Percentiles rank a stretch among this genome's conserved stretches.
Evolutionary conservation across 2,888 invertebrate genomes (phyloP).

Genomic region (Villa cingulata): DNA sequence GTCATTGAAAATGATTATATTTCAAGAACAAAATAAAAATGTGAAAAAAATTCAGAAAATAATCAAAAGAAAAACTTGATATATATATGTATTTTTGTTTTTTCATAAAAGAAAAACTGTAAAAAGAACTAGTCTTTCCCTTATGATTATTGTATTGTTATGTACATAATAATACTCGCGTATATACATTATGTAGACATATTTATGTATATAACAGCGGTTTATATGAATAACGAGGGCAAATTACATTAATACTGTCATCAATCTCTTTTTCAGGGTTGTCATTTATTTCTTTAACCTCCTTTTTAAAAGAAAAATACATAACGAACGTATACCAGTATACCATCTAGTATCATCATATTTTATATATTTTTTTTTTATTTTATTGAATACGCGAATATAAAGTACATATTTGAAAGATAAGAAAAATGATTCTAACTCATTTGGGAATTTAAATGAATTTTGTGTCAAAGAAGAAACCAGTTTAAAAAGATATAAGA

Average conservation of each 20-base stretch:
- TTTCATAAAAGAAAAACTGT: too few species aligned
- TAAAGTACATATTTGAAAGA: not conserved
- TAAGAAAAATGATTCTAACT: constrained; percentile 8
- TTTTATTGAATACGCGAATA: too few species aligned
- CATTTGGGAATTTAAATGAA: constrained; percentile 8
- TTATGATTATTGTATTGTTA: not conserved
- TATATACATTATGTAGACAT: too few species aligned
- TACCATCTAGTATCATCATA: too few species aligned
- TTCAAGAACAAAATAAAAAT: constrained; percentile 3
- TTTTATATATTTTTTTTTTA: too few species aligned
- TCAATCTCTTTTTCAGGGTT: constrained; percentile 9
- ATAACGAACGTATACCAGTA: too few species aligned
- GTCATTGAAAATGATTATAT: constrained; percentile 1
- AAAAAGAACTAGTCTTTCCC: not conserved
- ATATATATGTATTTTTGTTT: too few species aligned
- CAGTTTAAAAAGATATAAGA: not conserved
- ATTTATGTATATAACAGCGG: not conserved
- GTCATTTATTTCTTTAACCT: constrained; percentile 9
- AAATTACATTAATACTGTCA: constrained; percentile 14
- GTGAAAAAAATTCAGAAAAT: too few species aligned
- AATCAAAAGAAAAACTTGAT: not conserved
- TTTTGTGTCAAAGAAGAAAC: not conserved
- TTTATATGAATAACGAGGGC: constrained; percentile 11
- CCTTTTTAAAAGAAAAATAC: not conserved
- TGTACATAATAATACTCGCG: too few species aligned